These are phyloP conservation scores for Psix sp. DNA, from an alignment of 1,140 invertebrate genomes.

Conservation along the genomic window DNA sequence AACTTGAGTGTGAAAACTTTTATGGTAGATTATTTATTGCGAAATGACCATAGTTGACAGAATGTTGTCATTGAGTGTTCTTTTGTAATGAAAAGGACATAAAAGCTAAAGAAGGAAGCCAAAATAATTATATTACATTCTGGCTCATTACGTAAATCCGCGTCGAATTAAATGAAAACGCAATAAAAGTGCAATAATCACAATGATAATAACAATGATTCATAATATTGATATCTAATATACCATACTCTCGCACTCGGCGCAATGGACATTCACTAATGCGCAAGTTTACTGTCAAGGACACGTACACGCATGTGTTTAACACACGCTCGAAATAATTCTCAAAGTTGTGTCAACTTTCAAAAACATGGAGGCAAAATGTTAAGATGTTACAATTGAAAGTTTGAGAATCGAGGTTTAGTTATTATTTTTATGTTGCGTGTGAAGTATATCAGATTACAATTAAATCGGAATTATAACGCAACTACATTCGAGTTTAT, in stretches of 20 bases:
- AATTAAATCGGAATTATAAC: too few relatives aligned
- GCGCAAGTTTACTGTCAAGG: slow-evolving; percentile 35
- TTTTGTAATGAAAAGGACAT: slow-evolving; percentile 16
- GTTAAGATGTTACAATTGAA: too few relatives aligned
- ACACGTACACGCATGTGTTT: neutral
- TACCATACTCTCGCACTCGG: slow-evolving; percentile 3
- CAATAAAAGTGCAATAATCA: slow-evolving; percentile 18
- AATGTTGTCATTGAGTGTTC: slow-evolving; percentile 22
- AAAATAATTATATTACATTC: neutral
- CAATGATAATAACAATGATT: slow-evolving; percentile 18
- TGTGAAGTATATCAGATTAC: too few relatives aligned
- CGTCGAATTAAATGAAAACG: slow-evolving; percentile 25
- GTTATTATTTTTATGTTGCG: too few relatives aligned
- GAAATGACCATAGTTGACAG: slow-evolving; percentile 19
- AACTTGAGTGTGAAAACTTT: neutral
- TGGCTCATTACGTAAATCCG: slow-evolving; percentile 5
- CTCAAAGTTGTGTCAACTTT: too few relatives aligned
- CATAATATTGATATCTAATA: slow-evolving; percentile 21
- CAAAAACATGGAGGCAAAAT: too few relatives aligned
- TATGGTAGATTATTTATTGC: too few relatives aligned
- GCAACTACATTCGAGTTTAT: too few relatives aligned
- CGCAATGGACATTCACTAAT: slow-evolving; percentile 10
- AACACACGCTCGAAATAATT: too few relatives aligned
- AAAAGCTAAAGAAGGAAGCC: neutral
- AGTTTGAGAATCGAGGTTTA: too few relatives aligned